These are phyloP conservation scores for Rhinophrynus dorsalis DNA, from an alignment of 2,797 vertebrate species.

Conservation along the genomic window DNA sequence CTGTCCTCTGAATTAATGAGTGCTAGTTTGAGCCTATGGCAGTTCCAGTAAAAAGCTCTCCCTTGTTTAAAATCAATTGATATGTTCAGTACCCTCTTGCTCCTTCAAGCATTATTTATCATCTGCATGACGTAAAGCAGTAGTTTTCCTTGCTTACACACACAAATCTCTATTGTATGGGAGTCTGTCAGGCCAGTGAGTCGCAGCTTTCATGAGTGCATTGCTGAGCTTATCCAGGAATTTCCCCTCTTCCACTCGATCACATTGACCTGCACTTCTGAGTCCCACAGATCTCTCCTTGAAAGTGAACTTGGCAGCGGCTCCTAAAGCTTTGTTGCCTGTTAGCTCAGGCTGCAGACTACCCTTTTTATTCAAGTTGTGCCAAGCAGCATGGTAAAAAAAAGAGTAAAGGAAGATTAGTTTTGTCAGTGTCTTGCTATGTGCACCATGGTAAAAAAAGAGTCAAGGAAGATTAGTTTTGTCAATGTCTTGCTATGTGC, in stretches of 20 bases:
- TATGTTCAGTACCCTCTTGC: neutral
- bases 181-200: neutral
- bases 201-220: slow-evolving; percentile 4
- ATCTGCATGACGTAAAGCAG: neutral
- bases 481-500: slow-evolving; percentile 4
- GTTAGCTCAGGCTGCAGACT: neutral
- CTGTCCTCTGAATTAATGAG: too few relatives aligned
- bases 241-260: slow-evolving; percentile 9
- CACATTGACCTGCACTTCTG: slow-evolving; percentile 16
- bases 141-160: neutral
- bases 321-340: neutral
- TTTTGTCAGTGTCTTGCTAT: slow-evolving; percentile 6
- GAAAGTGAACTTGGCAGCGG: slow-evolving; percentile 1
- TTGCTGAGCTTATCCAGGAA: slow-evolving; percentile 15
- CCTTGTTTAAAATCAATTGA: too few relatives aligned
- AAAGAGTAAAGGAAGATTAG: neutral
- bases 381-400: neutral
- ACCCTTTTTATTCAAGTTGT: slow-evolving; percentile 9
- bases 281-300: slow-evolving; percentile 10
- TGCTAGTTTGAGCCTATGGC: too few relatives aligned
- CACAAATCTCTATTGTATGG: neutral
- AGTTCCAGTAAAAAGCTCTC: too few relatives aligned
- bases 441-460: neutral
- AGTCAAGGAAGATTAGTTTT: neutral
- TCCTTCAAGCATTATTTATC: neutral